phyloP scores from a whole-genome alignment of 2,797 vertebrate species.

The Pangasius sanitwongsei region DNA sequence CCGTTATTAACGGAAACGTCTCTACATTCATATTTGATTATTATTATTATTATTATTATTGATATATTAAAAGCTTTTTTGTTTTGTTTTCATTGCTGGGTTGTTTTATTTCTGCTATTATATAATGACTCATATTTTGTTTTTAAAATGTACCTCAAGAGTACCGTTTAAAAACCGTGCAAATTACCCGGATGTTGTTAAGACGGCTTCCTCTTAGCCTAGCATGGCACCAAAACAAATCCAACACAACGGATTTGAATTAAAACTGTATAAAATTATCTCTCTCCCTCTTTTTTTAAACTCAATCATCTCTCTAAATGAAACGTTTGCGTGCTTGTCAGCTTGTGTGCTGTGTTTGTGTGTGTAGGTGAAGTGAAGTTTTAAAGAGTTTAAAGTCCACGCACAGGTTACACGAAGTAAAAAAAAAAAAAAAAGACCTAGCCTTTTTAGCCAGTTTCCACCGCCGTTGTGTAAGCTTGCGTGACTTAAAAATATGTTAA shows the following conservation, averaged over 20 bases:
- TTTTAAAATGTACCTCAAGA: not conserved
- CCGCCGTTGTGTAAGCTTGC: constrained; percentile 72
- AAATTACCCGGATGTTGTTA: not conserved
- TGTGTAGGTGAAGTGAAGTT: not conserved
- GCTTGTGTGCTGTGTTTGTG: not conserved
- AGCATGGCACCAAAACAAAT: not conserved
- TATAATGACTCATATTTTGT: not conserved
- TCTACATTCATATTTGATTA: not conserved
- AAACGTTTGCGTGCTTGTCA: not conserved
- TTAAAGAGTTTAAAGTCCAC: not conserved
- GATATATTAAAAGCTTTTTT: not conserved
- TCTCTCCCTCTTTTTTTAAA: not conserved
- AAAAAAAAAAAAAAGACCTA: not conserved
- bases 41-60: not conserved
- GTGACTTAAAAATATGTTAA: constrained; percentile 78
- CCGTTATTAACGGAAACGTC: not conserved
- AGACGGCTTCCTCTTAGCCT: not conserved
- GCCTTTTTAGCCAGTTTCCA: constrained; percentile 12
- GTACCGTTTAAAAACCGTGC: not conserved
- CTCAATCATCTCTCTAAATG: not conserved
- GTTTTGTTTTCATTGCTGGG: not conserved
- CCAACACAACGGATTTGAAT: not conserved
- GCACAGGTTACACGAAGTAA: not conserved
- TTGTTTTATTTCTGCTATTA: not conserved
- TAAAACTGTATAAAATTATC: not conserved